Conservation (phyloP, 2,113 vertebrate species). For the Euleptes europaea region DNA sequence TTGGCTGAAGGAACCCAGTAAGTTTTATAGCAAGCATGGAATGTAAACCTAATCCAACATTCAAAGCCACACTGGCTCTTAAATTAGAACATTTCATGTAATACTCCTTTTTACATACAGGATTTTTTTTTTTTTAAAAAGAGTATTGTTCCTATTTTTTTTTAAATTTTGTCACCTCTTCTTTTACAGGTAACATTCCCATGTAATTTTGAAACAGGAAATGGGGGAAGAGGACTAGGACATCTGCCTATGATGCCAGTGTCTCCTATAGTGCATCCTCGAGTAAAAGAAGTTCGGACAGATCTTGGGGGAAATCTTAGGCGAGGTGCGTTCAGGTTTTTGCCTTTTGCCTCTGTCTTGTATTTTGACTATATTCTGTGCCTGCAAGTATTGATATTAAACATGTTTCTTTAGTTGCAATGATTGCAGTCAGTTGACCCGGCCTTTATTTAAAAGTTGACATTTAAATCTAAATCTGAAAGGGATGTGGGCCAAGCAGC, state of each 20-base stretch:
- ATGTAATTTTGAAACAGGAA: conserved; percentile 87
- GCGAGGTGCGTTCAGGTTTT: conserved; percentile 73
- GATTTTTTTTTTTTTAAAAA: neutral
- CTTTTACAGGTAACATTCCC: conserved; percentile 90
- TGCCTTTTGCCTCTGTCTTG: neutral
- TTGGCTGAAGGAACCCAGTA: too few relatives aligned
- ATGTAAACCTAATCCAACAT: too few relatives aligned
- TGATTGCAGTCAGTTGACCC: neutral
- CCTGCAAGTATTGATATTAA: neutral
- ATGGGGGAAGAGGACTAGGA: conserved; percentile 72
- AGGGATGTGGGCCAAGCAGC: too few relatives aligned
- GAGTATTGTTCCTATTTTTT: neutral
- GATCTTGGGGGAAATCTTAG: conserved; percentile 84
- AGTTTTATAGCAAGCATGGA: too few relatives aligned
- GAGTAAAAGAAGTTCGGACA: conserved; percentile 93
- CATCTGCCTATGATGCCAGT: conserved; percentile 90
- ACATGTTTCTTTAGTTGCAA: neutral
- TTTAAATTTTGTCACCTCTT: conserved; percentile 42
- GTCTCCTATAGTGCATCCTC: conserved; percentile 94
- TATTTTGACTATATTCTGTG: neutral
- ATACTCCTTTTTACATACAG: neutral
- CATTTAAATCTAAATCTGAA: neutral
- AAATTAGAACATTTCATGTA: neutral
- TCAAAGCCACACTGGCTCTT: too few relatives aligned
- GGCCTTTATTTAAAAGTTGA: neutral